Evolutionary conservation across 1,140 invertebrate genomes (phyloP).

Genomic region (Drosophila orosa): DNA sequence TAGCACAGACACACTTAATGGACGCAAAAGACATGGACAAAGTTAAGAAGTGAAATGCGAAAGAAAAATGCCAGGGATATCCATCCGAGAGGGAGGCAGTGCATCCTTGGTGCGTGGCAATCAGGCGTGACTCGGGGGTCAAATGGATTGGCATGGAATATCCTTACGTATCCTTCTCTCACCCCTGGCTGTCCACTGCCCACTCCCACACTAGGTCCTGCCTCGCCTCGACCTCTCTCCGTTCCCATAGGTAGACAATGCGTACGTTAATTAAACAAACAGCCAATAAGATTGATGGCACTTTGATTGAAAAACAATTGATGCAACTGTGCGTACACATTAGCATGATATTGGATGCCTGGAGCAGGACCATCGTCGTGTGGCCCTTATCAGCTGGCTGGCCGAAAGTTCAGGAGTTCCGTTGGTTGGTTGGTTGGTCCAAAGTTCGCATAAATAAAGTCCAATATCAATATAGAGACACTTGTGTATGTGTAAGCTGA

Average conservation of each 20-base stretch:
- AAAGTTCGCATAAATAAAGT: slow-evolving; percentile 81
- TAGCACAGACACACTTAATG: slow-evolving; percentile 84
- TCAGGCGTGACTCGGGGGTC: slow-evolving; percentile 72
- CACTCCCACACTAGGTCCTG: not conserved
- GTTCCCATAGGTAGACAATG: slow-evolving; percentile 48
- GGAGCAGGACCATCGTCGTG: slow-evolving; percentile 44
- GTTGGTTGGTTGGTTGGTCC: slow-evolving; percentile 16
- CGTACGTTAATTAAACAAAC: slow-evolving; percentile 81
- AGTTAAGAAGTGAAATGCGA: slow-evolving; percentile 81
- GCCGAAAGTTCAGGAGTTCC: slow-evolving; percentile 62
- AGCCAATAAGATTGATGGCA: slow-evolving; percentile 80
- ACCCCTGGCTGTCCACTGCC: not conserved
- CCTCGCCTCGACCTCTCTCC: not conserved
- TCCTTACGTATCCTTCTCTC: slow-evolving; percentile 33
- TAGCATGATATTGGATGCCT: slow-evolving; percentile 77
- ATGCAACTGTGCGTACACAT: slow-evolving; percentile 79
- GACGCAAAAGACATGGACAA: slow-evolving; percentile 78
- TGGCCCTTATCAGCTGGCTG: slow-evolving; percentile 71
- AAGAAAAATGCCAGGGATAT: slow-evolving; percentile 71
- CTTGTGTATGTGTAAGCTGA: slow-evolving; percentile 70
- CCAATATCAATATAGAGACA: slow-evolving; percentile 68
- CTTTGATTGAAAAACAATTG: slow-evolving; percentile 83
- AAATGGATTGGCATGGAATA: slow-evolving; percentile 71
- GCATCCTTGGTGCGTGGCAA: slow-evolving; percentile 55
- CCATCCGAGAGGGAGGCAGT: slow-evolving; percentile 24